Base-by-base conservation (phyloP, 1,140 invertebrate species). In the Apis dorsata region DNA sequence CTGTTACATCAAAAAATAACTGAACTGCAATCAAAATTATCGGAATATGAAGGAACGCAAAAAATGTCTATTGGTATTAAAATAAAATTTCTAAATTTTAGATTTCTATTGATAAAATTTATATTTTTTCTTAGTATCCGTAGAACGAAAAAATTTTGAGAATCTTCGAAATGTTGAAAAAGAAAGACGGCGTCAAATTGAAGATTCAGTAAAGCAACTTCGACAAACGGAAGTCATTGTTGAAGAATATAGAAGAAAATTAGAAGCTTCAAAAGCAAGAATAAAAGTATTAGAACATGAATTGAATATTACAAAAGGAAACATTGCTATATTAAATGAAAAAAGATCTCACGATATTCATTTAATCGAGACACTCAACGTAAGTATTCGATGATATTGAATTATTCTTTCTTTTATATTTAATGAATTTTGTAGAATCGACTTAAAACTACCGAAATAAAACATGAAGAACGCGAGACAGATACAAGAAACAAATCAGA, bases 1-100 rank as follows among this genome's bases (percentile, higher is more conserved):
- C 92, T 95, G 53, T 90, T 97, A 49, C 96, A 96, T 87, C 94
- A 95, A 80, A 96, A 95, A 93, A 92, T 96, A 65, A 90, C 90
- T 21, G 96, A 97, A 81, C 86, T 97, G 0, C 95, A 95, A 85
- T 94, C 94, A 44, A 96, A 95, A 89, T 85, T 96, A 21, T 94
- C 91, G 66, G 89, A 89, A 7, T 79, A 83, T 10, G 86, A 90
- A 24, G 83, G 69, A 63, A 83, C 51, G 0, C 69, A 83, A 34
- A 87, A 83, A 69, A 65, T 68, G 21, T 86, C 79, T 2, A 80
- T 63, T 12, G 84, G 86, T 90, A 88, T 19, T 21, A 12, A 53
- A 51, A 8, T 7, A 49, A 28, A 24, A 65, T 21, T 63, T 4
- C 12, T 8, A 10, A 60, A 1, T 28, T 21, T n/a, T n/a, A n/a